Percentiles rank a stretch among this genome's conserved stretches.
Conservation (phyloP, 1,140 invertebrate genomes). For the Sycobia sp. region DNA sequence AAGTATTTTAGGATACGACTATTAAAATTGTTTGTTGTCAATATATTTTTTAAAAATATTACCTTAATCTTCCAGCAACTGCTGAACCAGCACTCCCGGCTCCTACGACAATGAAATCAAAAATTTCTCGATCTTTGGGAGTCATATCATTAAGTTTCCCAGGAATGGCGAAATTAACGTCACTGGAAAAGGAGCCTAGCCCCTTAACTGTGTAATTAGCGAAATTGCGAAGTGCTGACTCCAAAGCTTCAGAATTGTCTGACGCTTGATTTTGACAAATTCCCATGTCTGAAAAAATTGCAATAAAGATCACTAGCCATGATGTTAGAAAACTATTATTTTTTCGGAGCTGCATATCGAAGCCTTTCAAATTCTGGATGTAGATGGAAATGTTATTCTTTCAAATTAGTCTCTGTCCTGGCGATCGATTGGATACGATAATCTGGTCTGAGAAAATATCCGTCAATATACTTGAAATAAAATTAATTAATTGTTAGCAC, state of each 20-base stretch:
- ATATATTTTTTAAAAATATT: too few species aligned
- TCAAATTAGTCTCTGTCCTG: too few species aligned
- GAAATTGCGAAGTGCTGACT: not conserved
- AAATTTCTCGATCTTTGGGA: not conserved
- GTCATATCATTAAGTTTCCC: slow-evolving; percentile 1
- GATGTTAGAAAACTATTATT: too few species aligned
- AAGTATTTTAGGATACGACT: too few species aligned
- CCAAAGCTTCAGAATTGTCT: not conserved
- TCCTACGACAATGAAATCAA: slow-evolving; percentile 6
- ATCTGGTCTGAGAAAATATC: too few species aligned
- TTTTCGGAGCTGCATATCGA: too few species aligned
- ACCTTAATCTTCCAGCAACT: slow-evolving; percentile 68
- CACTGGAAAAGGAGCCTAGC: not conserved
- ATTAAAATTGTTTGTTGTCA: too few species aligned
- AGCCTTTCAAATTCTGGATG: too few species aligned
- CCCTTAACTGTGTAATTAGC: not conserved
- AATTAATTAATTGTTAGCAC: too few species aligned
- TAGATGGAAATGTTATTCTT: too few species aligned
- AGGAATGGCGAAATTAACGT: not conserved
- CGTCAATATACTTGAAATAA: too few species aligned
- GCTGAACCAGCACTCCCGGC: slow-evolving; percentile 61
- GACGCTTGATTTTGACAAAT: not conserved
- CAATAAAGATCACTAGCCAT: not conserved
- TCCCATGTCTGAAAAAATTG: not conserved
- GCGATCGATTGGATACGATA: too few species aligned